These are phyloP conservation scores for Umimayanthus kanabou DNA, from an alignment of 92 coral and sea anemone genomes.

Conservation along the genomic window DNA sequence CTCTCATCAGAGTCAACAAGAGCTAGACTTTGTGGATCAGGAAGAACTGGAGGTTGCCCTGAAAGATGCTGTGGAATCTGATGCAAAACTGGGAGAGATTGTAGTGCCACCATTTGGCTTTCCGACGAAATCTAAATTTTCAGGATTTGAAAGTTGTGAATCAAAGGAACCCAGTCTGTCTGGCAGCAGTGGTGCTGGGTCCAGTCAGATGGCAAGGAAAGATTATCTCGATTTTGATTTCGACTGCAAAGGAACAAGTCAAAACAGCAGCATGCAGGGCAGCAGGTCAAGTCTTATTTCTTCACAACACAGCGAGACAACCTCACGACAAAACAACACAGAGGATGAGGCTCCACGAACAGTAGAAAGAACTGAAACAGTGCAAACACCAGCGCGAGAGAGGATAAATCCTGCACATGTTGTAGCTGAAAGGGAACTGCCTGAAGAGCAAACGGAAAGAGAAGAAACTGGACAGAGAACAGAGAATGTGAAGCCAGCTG, in stretches of 20 bases:
- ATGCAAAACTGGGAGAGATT: slow-evolving; percentile 40
- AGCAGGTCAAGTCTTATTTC: slow-evolving; percentile 76
- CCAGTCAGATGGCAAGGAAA: slow-evolving; percentile 69
- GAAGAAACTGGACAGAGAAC: background rate
- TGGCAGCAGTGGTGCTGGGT: slow-evolving; percentile 67
- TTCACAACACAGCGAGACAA: slow-evolving; percentile 48
- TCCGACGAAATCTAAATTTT: slow-evolving; percentile 34
- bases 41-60: slow-evolving; percentile 70
- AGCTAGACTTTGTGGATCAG: slow-evolving; percentile 65
- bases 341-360: background rate
- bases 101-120: slow-evolving; percentile 41
- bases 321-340: background rate
- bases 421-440: background rate
- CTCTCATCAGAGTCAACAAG: slow-evolving; percentile 83
- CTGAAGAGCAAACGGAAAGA: background rate
- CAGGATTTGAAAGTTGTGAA: slow-evolving; percentile 36
- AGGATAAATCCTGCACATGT: background rate
- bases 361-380: background rate
- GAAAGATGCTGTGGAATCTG: slow-evolving; percentile 63
- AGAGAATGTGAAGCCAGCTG: background rate
- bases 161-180: slow-evolving; percentile 78
- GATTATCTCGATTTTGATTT: slow-evolving; percentile 65
- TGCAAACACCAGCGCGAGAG: background rate
- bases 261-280: slow-evolving; percentile 65
- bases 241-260: slow-evolving; percentile 56